phyloP scores from a whole-genome alignment of 2,888 invertebrate species.

The Coelinius sp. region DNA sequence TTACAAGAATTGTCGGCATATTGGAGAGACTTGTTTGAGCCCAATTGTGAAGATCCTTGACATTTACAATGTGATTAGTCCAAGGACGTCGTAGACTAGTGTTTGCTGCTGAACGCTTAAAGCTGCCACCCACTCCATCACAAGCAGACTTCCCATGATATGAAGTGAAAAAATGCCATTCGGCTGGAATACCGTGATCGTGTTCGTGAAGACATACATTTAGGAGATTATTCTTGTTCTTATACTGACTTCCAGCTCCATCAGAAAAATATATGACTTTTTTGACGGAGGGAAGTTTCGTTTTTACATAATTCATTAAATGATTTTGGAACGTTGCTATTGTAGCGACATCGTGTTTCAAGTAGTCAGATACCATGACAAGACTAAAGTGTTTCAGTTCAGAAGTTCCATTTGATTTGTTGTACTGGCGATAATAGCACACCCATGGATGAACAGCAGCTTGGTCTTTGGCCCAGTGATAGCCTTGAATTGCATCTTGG shows the following conservation, averaged over 20 bases:
- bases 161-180: constrained; percentile 24
- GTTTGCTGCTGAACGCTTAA: not conserved
- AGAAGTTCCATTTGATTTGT: constrained; percentile 12
- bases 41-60: not conserved
- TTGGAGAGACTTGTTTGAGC: not conserved
- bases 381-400: not conserved
- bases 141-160: constrained; percentile 17
- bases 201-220: constrained; percentile 16
- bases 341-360: not conserved
- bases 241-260: constrained; percentile 17
- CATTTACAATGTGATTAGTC: not conserved
- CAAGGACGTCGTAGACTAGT: not conserved
- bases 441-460: not conserved
- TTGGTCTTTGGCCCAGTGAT: constrained; percentile 6
- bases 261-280: not conserved
- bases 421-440: not conserved
- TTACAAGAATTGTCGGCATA: not conserved
- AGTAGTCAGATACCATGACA: not conserved
- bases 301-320: not conserved
- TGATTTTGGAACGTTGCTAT: not conserved
- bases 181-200: constrained; percentile 3
- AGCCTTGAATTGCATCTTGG: constrained; percentile 1
- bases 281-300: not conserved
- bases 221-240: constrained; percentile 5
- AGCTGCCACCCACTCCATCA: constrained; percentile 15